phyloP scores from a whole-genome alignment of 2,797 vertebrate genomes.

The Urocyon cinereoargenteus region DNA sequence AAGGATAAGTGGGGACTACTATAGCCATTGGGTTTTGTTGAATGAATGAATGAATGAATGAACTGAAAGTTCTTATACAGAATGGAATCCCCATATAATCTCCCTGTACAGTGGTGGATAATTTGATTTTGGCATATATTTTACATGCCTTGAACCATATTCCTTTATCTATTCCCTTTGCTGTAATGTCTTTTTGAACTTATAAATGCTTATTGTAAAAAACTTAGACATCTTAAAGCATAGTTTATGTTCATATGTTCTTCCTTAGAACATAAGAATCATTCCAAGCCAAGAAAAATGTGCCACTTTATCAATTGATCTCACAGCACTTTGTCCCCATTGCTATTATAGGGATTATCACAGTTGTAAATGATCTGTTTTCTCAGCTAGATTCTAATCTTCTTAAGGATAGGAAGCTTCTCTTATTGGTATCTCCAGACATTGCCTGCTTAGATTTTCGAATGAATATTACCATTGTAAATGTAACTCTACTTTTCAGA shows the following conservation, averaged over 20 bases:
- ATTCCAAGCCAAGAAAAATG: background rate
- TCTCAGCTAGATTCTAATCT: background rate
- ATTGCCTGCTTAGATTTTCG: background rate
- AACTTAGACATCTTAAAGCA: background rate
- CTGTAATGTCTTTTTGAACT: background rate
- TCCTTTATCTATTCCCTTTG: background rate
- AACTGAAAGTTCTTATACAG: background rate
- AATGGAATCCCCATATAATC: background rate
- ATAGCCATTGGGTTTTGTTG: background rate
- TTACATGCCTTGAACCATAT: background rate
- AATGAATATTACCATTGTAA: background rate
- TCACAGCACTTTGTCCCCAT: background rate
- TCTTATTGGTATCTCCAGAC: background rate
- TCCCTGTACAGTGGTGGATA: background rate
- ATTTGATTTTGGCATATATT: background rate
- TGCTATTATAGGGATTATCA: background rate
- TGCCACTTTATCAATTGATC: background rate
- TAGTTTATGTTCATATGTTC: background rate
- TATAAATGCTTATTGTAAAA: background rate
- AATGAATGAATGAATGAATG: background rate
- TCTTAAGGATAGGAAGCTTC: background rate
- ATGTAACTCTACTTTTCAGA: background rate
- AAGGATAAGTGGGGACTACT: background rate
- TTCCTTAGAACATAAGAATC: background rate
- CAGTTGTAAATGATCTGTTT: background rate